These are phyloP conservation scores for Buphagus erythrorhynchus DNA, from an alignment of 2,797 vertebrate species.

Conservation along the genomic window DNA sequence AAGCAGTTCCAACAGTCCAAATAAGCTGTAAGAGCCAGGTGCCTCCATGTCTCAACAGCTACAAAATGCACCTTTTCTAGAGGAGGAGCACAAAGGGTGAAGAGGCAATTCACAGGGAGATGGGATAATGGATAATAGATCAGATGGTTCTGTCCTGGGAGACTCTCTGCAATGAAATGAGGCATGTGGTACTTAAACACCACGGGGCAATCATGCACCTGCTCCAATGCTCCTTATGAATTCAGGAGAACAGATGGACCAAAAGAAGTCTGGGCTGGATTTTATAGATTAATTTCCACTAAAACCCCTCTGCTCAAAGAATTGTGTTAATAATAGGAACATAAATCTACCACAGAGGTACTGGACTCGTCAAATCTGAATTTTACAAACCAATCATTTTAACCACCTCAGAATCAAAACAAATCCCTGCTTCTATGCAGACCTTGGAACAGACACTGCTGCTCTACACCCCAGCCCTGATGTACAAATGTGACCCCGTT, in stretches of 20 bases:
- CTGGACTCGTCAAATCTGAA: background rate
- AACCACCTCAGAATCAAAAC: background rate
- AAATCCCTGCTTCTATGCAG: background rate
- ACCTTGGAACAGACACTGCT: background rate
- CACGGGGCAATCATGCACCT: background rate
- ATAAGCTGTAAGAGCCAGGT: background rate
- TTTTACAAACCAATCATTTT: background rate
- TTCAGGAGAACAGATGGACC: background rate
- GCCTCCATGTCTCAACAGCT: background rate
- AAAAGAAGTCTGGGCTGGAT: background rate
- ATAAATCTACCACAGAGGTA: background rate
- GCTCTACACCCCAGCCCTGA: background rate
- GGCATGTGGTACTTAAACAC: background rate
- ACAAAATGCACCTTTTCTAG: background rate
- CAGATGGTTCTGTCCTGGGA: background rate
- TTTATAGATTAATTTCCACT: background rate
- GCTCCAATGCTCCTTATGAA: background rate
- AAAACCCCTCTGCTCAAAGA: background rate
- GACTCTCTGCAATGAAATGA: constrained; percentile 11
- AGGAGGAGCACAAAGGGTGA: background rate
- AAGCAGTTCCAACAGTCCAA: background rate
- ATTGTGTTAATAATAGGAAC: background rate
- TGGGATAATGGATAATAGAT: background rate
- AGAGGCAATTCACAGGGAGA: background rate
- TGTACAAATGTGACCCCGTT: rapidly evolving